Base-by-base conservation (phyloP, 2,888 invertebrate genomes). In the Buathra laborator region DNA sequence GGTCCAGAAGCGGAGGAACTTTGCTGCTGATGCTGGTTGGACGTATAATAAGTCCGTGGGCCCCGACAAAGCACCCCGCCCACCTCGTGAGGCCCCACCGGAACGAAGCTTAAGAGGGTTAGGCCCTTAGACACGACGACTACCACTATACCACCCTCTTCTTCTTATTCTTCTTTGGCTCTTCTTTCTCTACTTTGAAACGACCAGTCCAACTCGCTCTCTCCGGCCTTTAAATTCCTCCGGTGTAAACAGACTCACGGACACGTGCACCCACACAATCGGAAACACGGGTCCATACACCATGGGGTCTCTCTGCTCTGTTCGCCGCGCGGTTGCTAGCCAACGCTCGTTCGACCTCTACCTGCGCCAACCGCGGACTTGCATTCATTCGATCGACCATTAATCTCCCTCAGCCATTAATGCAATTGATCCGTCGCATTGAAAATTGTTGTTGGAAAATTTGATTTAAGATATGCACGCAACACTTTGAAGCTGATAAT, bases 191-290 rank as follows among this genome's bases (percentile, higher is more conserved):
- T 75, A 80, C 85, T 75, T 84, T 82, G 82, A 74, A 81, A 71
- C 74, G 86, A 82, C 82, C 80, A 81, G 84, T 76, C 81, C 64
- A 74, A 66, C 76, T 85, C 79, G 72, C 64, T 79, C 82, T 43
- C 74, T 80, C 86, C 70, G 89, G 87, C 86, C 89, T 89, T 89
- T 89, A 89, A 89, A 89, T 88, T 89, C 88, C 89, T 85, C 82
- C 86, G 87, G 83, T 88, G 88, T 88, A 88, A 88, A 88, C 88
- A 88, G 85, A 85, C 86, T 82, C 87, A 86, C 86, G 81, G 80
- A 83, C 84, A 70, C 75, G 78, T 77, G 84, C 82, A 87, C 87
- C 85, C 81, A 87, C 80, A 87, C 86, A 82, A 82, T 67, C 77
- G 37, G 37, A 56, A 51, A 43, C 66, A 59, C 62, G 37, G 79